Evolutionary conservation across 1,140 invertebrate species (phyloP).

Genomic region (Nymphalis io): DNA sequence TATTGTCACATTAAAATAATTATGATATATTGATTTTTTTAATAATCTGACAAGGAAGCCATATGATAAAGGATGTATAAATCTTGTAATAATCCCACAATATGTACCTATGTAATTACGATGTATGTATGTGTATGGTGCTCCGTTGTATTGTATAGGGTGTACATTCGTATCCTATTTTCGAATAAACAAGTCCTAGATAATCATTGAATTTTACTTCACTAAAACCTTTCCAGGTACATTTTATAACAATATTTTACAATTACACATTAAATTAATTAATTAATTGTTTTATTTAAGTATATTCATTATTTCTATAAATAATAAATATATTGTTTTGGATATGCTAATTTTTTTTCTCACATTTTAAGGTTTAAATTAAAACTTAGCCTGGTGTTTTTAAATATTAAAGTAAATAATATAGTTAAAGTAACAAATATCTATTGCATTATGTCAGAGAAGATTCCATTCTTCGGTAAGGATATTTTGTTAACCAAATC

Average conservation of each 20-base stretch:
- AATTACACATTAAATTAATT: too few species aligned
- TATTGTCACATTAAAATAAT: not conserved
- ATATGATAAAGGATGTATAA: slow-evolving; percentile 10
- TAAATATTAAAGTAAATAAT: not conserved
- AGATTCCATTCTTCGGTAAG: slow-evolving; percentile 55
- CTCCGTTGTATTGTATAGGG: slow-evolving; percentile 66
- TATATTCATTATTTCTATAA: not conserved
- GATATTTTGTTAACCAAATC: slow-evolving; percentile 63
- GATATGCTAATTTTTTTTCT: not conserved
- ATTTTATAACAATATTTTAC: too few species aligned
- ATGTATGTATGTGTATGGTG: slow-evolving; percentile 70
- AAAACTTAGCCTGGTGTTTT: not conserved
- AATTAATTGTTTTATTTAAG: too few species aligned
- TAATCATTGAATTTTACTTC: slow-evolving; percentile 40
- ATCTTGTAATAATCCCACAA: slow-evolving; percentile 6
- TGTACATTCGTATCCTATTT: slow-evolving; percentile 75
- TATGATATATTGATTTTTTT: not conserved
- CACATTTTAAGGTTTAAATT: too few species aligned
- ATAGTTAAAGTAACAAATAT: not conserved
- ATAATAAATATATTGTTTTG: too few species aligned
- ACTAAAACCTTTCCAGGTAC: not conserved
- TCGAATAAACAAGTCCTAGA: slow-evolving; percentile 71
- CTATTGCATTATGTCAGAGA: slow-evolving; percentile 50
- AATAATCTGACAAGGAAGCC: not conserved
- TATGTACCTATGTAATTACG: slow-evolving; percentile 49